Evolutionary conservation across 2,113 vertebrate species (phyloP), one percentile per base, ranked within the genome.

Genomic region (Chloropsis cyanopogon): DNA sequence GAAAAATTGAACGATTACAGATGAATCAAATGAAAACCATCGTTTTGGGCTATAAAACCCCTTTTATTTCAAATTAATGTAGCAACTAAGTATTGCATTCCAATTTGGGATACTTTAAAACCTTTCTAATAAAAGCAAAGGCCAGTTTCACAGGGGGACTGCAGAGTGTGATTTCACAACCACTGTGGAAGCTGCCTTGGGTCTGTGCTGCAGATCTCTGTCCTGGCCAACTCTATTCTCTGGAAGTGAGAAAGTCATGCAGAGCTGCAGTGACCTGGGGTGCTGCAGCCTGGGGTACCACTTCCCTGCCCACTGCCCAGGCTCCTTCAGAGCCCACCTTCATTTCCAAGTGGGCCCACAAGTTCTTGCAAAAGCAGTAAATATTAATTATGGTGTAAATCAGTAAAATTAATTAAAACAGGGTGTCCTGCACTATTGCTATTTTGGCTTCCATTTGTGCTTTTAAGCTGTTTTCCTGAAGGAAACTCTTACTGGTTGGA

Each of bases 101-200:
- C 69, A 76, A 72, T n/a, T 9, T 52, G 77, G 64, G 70, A 80
- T 52, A 42, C n/a, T 80, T 82, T 4, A 71, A 92, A 82, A 63
- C 35, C 22, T 63, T 86, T 42, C 53, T 73, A 86, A 88, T 61
- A 88, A 90, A 91, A 93, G 59, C 54, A 82, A 76, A 69, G 68
- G 42, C 47, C 59, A 46, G 28, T 92, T 86, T 70, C 64, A 20
- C 4, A 72, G 47, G 46, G 17, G 23, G n/a, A 60, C 53, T 85
- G 56, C 15, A 47, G 61, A 73, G 49, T 2, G 2, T 6, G 47
- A 64, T 96, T 91, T 86, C 79, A 83, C 50, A 90, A 33, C 7
- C 10, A 2, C 85, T 72, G 66, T 0, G 0, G 82, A 65, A 90
- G 54, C 57, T 79, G 66, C 47, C 50, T 9, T 31, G 57, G 66